phyloP scores from a whole-genome alignment of 2,888 invertebrate species.

The Tipula vernalis region DNA sequence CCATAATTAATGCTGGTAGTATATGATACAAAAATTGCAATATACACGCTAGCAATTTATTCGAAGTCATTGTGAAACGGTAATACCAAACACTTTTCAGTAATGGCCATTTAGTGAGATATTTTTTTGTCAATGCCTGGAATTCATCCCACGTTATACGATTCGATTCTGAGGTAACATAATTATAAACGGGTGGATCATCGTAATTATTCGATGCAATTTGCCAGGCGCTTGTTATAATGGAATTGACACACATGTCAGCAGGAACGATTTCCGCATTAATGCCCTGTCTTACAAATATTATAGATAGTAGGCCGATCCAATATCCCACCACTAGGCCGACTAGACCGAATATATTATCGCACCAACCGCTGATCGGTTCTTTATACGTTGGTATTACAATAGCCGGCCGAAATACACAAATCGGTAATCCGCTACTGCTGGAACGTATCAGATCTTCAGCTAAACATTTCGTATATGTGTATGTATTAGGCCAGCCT shows the following conservation, averaged over 20 bases:
- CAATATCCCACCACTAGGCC: slow-evolving; percentile 38
- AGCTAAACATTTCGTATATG: slow-evolving; percentile 57
- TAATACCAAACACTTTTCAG: slow-evolving; percentile 56
- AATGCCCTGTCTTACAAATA: slow-evolving; percentile 25
- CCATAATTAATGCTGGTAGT: slow-evolving; percentile 48
- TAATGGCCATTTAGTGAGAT: slow-evolving; percentile 44
- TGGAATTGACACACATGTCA: slow-evolving; percentile 35
- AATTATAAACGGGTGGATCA: slow-evolving; percentile 63
- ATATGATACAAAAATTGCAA: slow-evolving; percentile 42
- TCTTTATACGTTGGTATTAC: slow-evolving; percentile 39
- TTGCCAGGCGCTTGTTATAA: slow-evolving; percentile 35
- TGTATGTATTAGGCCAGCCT: slow-evolving; percentile 56
- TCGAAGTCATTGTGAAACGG: slow-evolving; percentile 34
- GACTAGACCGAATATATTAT: slow-evolving; percentile 50
- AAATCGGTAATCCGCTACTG: slow-evolving; percentile 45
- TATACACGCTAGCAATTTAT: not conserved
- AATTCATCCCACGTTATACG: slow-evolving; percentile 70
- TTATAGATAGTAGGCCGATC: slow-evolving; percentile 43
- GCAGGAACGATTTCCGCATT: slow-evolving; percentile 36
- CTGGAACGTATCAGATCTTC: slow-evolving; percentile 46
- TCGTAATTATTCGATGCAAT: slow-evolving; percentile 19
- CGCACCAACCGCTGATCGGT: slow-evolving; percentile 51
- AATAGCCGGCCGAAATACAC: slow-evolving; percentile 59
- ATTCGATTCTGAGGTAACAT: slow-evolving; percentile 68
- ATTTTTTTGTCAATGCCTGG: slow-evolving; percentile 36